Percentiles rank a stretch among this genome's conserved stretches.
These are phyloP conservation scores for Naja naja DNA, from an alignment of 2,113 vertebrate genomes.

Conservation along the genomic window DNA sequence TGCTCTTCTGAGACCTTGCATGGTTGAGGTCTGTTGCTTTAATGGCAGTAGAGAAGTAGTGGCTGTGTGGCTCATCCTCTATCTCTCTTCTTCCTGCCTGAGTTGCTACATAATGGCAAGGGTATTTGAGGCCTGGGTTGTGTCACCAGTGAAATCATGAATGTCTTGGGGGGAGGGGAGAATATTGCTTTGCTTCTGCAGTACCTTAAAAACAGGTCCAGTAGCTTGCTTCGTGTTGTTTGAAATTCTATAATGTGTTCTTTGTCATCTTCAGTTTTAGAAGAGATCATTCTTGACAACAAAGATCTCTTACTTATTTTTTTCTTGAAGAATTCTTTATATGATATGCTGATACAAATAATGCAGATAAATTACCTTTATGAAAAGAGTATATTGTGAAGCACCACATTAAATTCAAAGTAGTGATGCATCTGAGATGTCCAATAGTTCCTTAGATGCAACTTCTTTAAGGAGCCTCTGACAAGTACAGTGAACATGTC, in stretches of 20 bases:
- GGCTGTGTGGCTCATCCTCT: not conserved
- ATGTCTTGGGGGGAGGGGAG: not conserved
- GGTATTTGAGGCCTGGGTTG: not conserved
- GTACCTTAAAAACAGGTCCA: not conserved
- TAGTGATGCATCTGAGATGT: not conserved
- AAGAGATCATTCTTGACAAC: not conserved
- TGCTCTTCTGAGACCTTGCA: not conserved
- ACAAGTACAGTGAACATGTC: not conserved
- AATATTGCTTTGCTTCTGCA: not conserved
- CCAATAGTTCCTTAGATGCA: not conserved
- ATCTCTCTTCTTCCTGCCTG: not conserved
- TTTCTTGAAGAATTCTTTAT: not conserved
- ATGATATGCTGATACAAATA: not conserved
- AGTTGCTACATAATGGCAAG: not conserved
- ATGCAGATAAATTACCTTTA: not conserved
- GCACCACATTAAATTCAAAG: not conserved
- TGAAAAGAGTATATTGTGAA: not conserved
- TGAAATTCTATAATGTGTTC: not conserved
- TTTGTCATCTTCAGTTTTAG: not conserved
- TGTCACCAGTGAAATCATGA: not conserved
- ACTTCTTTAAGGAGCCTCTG: not conserved
- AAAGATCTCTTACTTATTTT: not conserved
- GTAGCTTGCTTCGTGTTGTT: not conserved
- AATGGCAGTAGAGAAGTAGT: not conserved
- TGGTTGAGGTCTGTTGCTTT: not conserved